A percentile compares a stretch with the other conserved stretches of the same genome.
These are phyloP conservation scores for Neopelma chrysocephalum DNA, from an alignment of 2,797 vertebrate species.

Conservation along the genomic window DNA sequence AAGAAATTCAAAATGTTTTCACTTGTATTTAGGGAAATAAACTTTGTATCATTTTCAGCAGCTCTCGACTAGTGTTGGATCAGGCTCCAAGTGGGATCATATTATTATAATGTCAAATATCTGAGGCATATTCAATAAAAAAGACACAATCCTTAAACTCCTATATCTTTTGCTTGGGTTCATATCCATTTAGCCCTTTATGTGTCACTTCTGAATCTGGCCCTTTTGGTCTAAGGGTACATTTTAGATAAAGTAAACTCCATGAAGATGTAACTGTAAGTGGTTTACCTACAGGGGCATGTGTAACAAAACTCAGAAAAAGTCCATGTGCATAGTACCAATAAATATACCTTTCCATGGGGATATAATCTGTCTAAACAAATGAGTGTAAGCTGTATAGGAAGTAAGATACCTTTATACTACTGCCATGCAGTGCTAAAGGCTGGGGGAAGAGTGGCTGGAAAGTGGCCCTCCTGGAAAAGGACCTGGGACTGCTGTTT, in stretches of 20 bases:
- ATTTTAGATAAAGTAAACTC: neutral
- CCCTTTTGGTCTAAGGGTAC: neutral
- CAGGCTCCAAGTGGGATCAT: neutral
- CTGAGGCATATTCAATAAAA: neutral
- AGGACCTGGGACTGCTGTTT: neutral
- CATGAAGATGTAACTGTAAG: neutral
- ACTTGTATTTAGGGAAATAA: neutral
- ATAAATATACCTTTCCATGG: neutral
- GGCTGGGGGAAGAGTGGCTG: neutral
- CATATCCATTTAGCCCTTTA: neutral
- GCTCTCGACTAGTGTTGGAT: neutral
- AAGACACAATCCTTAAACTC: neutral
- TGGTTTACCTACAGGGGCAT: neutral
- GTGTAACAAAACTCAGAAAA: neutral
- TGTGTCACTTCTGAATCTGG: neutral
- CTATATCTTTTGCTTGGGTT: neutral
- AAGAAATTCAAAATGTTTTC: neutral
- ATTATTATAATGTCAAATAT: neutral
- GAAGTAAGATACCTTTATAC: neutral
- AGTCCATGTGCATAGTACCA: neutral
- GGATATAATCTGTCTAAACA: neutral
- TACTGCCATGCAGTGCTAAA: neutral
- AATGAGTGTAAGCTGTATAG: neutral
- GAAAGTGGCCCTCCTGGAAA: neutral
- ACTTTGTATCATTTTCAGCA: neutral